A percentile compares a stretch with the other conserved stretches of the same genome.
phyloP scores from a whole-genome alignment of 2,888 invertebrate genomes.

The Lasioglossum malachurum region DNA sequence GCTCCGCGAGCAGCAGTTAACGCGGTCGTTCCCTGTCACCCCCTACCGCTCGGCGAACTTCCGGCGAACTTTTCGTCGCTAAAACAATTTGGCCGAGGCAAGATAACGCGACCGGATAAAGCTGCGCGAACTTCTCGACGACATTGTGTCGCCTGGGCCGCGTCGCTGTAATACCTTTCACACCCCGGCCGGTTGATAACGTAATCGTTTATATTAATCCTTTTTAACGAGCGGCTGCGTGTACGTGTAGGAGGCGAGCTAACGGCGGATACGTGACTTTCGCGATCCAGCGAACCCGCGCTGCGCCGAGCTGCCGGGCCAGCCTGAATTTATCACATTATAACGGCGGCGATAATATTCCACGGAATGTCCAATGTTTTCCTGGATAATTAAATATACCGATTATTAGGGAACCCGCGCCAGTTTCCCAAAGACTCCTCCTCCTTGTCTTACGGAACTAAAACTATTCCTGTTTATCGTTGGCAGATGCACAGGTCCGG shows the following conservation, averaged over 20 bases:
- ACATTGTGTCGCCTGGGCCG: conserved; percentile 8
- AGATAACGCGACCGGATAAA: conserved; percentile 49
- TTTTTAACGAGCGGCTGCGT: conserved; percentile 50
- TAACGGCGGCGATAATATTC: neutral
- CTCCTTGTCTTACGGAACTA: neutral
- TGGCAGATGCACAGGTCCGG: neutral
- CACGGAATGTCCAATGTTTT: neutral
- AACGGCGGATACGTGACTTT: conserved; percentile 52
- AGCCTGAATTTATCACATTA: conserved; percentile 34
- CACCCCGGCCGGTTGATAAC: conserved; percentile 47
- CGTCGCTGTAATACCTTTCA: conserved; percentile 49
- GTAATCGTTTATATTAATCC: conserved; percentile 62
- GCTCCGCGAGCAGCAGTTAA: conserved; percentile 41
- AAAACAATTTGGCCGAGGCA: conserved; percentile 65
- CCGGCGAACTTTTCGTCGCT: conserved; percentile 65
- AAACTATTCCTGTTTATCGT: neutral
- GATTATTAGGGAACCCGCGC: neutral
- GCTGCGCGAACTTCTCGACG: conserved; percentile 43
- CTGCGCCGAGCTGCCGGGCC: neutral
- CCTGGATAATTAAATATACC: conserved; percentile 15
- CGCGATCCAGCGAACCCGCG: conserved; percentile 11
- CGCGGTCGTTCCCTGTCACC: conserved; percentile 25
- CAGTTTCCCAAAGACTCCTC: neutral
- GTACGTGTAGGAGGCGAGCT: conserved; percentile 35
- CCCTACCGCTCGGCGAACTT: conserved; percentile 37